These are phyloP conservation scores for Ascaphus truei DNA, from an alignment of 2,113 vertebrate genomes.

Conservation along the genomic window DNA sequence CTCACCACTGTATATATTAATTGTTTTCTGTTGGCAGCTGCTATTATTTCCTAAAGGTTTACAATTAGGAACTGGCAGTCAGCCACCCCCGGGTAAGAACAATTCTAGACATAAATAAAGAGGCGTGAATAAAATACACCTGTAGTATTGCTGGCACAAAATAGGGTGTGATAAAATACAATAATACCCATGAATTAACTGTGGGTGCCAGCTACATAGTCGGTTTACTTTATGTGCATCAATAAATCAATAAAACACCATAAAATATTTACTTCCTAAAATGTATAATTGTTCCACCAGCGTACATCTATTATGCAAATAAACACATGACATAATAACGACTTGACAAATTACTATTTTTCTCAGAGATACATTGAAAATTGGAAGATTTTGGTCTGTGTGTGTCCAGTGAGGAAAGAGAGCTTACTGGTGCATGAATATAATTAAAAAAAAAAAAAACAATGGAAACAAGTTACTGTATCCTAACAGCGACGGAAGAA, in stretches of 20 bases:
- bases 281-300: constrained; percentile 1
- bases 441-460: too few relatives aligned
- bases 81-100: constrained; percentile 46
- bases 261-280: constrained; percentile 18
- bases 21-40: constrained; percentile 47
- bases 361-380: background rate
- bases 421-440: background rate
- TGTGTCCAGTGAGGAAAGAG: background rate
- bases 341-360: background rate
- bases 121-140: constrained; percentile 30
- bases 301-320: constrained; percentile 15
- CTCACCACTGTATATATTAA: constrained; percentile 9
- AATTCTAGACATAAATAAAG: constrained; percentile 45
- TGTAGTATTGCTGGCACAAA: constrained; percentile 36
- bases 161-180: constrained; percentile 10
- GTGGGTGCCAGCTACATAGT: constrained; percentile 5
- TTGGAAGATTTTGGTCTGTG: background rate
- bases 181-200: constrained; percentile 29
- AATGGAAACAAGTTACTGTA: too few relatives aligned
- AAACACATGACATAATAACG: background rate
- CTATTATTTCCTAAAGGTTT: constrained; percentile 53
- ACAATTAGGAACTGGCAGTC: constrained; percentile 44
- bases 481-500: too few relatives aligned
- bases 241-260: constrained; percentile 20
- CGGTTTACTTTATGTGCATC: constrained; percentile 14